Base-by-base conservation (phyloP, 1,140 invertebrate genomes). In the Cydia splendana region DNA sequence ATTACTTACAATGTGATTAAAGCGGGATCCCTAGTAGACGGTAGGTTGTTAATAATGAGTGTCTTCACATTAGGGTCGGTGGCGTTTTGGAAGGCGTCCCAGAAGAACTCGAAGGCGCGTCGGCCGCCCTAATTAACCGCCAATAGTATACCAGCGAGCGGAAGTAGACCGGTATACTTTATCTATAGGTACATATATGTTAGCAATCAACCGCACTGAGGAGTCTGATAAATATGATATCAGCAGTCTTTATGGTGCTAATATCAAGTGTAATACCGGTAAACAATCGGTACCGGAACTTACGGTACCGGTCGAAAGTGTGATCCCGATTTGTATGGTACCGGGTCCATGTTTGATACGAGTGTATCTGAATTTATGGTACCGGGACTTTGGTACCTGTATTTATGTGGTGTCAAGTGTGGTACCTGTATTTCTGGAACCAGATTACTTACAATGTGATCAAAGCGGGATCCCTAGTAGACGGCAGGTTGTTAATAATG, bases 91-190 rank as follows among this genome's bases (percentile, higher is more conserved):
- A 97, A 98, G 71, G 95, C 93, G 73, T 95, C 88, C 95, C 97
- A 97, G 0, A 96, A 94, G 88, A 98, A 97, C 18, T 98, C 95
- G 96, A 97, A 98, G 83, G 98, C 97, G 7, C 93, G 91, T 78
- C 96, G 94, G 0, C 96, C 95, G 18, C 97, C 97, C 71, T 95
- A 93, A 71, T 95, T 94, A 15, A 98, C 95, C 0, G 96, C n/a
- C n/a, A n/a, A n/a, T n/a, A 98, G 87, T 97, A 98, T 5, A 98
- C 96, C 1, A 97, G 93, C 7, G 93, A 92, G 53, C 97, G 96
- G n/a, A 98, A 89, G 89, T 98, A 96, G 28, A 95, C 95, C 3
- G 97, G 95, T 65, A 98, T n/a, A n/a, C n/a, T n/a, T n/a, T n/a
- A n/a, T n/a, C n/a, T n/a, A n/a, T n/a, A n/a, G n/a, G n/a, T n/a